These are phyloP conservation scores for Gobio gobio DNA, from an alignment of 2,113 vertebrate genomes.

Conservation along the genomic window DNA sequence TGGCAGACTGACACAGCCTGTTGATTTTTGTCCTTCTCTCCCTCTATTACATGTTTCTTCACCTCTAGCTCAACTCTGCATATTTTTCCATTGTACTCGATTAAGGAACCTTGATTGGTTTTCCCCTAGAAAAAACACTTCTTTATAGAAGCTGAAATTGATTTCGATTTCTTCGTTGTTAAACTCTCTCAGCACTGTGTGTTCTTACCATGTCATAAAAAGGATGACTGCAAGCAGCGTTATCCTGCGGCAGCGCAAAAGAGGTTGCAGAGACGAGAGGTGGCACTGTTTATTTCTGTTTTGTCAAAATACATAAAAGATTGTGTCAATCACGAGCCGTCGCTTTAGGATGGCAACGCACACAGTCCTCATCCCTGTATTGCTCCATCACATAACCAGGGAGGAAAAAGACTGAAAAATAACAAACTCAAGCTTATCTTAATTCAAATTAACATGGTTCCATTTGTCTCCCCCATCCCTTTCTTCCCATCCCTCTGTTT, in stretches of 20 bases:
- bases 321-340: background rate
- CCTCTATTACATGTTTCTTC: background rate
- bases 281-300: slow-evolving; percentile 23
- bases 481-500: slow-evolving; percentile 19
- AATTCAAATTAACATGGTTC: background rate
- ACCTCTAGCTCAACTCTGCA: background rate
- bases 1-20: slow-evolving; percentile 46
- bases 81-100: background rate
- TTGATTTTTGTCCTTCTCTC: background rate
- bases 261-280: slow-evolving; percentile 13
- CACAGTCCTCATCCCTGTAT: background rate
- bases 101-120: background rate
- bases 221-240: background rate
- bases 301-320: slow-evolving; percentile 40
- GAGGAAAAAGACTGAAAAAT: background rate
- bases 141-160: background rate
- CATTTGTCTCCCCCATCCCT: background rate
- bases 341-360: background rate
- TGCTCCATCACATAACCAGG: background rate
- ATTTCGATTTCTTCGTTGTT: background rate
- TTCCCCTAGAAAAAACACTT: background rate
- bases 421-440: background rate
- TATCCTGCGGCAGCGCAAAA: background rate
- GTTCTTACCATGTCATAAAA: slow-evolving; percentile 30
- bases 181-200: slow-evolving; percentile 3